Conservation (phyloP, 2,113 vertebrate genomes). For the Zingel zingel region DNA sequence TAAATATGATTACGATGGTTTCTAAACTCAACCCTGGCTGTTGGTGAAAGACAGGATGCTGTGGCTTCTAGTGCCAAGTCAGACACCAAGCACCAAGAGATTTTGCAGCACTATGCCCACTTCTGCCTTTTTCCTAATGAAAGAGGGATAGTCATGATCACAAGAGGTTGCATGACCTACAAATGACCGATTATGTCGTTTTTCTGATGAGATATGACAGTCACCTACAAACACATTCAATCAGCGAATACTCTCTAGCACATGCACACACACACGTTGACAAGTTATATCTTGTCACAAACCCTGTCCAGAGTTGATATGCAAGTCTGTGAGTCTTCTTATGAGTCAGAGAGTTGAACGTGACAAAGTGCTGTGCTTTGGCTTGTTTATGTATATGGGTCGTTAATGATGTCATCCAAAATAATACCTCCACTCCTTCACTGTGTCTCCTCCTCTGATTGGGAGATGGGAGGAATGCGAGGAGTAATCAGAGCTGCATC, state of each 20-base stretch:
- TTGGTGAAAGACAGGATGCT: neutral
- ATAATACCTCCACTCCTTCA: slow-evolving; percentile 20
- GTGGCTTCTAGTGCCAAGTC: neutral
- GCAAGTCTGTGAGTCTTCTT: neutral
- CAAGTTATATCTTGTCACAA: neutral
- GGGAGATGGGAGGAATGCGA: slow-evolving; percentile 30
- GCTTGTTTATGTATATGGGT: slow-evolving; percentile 41
- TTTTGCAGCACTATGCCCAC: neutral
- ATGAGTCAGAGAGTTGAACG: neutral
- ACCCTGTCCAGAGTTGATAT: neutral
- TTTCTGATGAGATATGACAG: neutral
- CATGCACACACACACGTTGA: neutral
- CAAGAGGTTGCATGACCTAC: neutral
- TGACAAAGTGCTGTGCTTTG: slow-evolving; percentile 15
- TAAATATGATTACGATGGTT: neutral
- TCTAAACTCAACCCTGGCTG: neutral
- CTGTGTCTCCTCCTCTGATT: slow-evolving; percentile 47
- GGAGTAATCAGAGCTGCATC: slow-evolving; percentile 53
- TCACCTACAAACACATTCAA: neutral
- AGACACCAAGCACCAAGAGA: neutral
- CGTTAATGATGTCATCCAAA: slow-evolving; percentile 42
- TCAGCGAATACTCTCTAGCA: neutral
- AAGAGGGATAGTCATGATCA: neutral
- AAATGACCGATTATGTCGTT: neutral
- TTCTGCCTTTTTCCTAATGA: neutral